Base-by-base conservation (phyloP, 2,113 vertebrate species). In the Cariama cristata region DNA sequence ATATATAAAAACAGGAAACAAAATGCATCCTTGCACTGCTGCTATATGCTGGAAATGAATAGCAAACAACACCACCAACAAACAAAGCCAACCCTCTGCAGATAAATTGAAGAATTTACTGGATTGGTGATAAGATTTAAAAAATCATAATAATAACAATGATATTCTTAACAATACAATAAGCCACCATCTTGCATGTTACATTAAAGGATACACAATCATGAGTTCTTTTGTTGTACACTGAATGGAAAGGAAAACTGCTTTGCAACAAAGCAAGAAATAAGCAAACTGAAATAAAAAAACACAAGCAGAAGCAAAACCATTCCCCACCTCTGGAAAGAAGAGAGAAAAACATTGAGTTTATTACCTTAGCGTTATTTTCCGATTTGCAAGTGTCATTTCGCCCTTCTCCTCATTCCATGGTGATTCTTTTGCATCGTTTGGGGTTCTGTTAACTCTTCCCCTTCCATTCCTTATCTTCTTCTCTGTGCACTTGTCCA, bases 21-120 rank as follows among this genome's bases (percentile, higher is more conserved):
- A 98, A 97, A 97, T 84, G 96, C 94, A 97, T 98, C 97, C 98
- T 98, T 97, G 98, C 98, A 97, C 98, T 97, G 98, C 98, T 98
- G 98, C 98, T 96, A 87, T 94, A 97, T 96, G 98, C 98, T 98
- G 97, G 97, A 95, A 96, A 94, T 2, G n/a, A 97, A 96, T 97
- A 95, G 94, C 96, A 89, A 97, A 97, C 86, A 96, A 60, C 90
- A 94, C 66, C 97, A 96, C 67, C 97, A 98, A 83, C 96, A 96
- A 96, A 97, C 68, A 96, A 97, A 96, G 93, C 93, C 91, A 95
- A 97, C 96, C 76, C 82, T 97, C 97, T 98, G 98, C 98, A 97
- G 97, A 98, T 67, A 96, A 97, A 97, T 95, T 75, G 95, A 98
- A 97, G 97, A 97, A 98, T 95, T 97, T 96, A 83, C 91, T 94